Percentiles rank a stretch among this genome's conserved stretches.
phyloP scores from a whole-genome alignment of 2,797 vertebrate genomes.

The Sebastes itinus region DNA sequence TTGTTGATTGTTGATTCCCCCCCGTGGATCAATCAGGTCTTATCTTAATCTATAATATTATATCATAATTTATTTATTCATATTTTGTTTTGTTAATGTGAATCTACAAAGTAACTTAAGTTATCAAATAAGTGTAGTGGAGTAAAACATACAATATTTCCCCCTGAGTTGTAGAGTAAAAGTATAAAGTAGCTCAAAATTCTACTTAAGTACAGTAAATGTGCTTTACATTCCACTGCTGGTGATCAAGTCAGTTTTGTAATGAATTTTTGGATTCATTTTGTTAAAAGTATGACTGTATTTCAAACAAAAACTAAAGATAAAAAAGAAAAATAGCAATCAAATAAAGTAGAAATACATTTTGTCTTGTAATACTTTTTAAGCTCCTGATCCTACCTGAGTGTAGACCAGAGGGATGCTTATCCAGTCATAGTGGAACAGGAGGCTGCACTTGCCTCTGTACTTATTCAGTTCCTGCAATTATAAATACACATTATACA shows the following conservation, averaged over 20 bases:
- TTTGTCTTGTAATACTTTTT: background rate
- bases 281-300: background rate
- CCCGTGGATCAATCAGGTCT: background rate
- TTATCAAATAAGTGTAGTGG: background rate
- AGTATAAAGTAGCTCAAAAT: background rate
- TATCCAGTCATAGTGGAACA: conserved; percentile 95
- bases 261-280: background rate
- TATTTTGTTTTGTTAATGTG: background rate
- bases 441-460: conserved; percentile 88
- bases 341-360: background rate
- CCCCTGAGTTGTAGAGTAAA: background rate
- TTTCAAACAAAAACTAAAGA: background rate
- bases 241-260: background rate
- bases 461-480: conserved; percentile 91
- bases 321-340: background rate
- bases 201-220: background rate
- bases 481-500: background rate
- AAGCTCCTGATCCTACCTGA: conserved; percentile 69
- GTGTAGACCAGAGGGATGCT: conserved; percentile 93
- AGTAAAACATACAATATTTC: background rate
- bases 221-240: background rate
- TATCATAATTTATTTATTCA: background rate
- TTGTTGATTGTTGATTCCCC: too few species aligned
- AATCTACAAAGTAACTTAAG: background rate
- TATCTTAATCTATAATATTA: background rate